phyloP scores from a whole-genome alignment of 2,113 vertebrate species.

The Nycticorax nycticorax region DNA sequence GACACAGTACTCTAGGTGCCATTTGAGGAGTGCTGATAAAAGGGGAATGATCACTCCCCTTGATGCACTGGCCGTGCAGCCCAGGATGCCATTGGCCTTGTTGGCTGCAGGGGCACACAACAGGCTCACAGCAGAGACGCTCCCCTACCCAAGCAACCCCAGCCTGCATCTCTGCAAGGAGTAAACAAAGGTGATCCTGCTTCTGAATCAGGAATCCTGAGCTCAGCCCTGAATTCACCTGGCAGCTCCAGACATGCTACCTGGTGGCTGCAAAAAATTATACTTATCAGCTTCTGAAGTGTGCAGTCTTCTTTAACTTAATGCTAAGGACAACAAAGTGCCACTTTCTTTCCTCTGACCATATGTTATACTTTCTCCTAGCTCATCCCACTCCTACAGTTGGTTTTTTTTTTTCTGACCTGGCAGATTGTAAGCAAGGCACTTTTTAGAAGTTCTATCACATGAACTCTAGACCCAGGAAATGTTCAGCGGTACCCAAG shows the following conservation, averaged over 20 bases:
- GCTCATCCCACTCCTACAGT: background rate
- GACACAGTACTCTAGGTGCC: background rate
- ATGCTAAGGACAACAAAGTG: background rate
- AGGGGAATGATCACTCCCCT: rapidly evolving
- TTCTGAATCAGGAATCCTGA: background rate
- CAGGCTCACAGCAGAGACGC: background rate
- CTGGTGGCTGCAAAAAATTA: background rate
- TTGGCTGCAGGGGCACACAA: background rate
- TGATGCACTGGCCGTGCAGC: background rate
- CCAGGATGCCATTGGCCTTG: background rate
- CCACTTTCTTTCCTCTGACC: background rate
- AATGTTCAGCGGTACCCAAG: background rate
- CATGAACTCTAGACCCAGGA: background rate
- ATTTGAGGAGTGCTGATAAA: background rate
- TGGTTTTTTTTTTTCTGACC: background rate
- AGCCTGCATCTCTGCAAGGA: background rate
- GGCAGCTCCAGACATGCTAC: background rate
- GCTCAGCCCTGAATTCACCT: background rate
- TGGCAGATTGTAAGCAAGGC: background rate
- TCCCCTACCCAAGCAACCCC: rapidly evolving
- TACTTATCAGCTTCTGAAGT: background rate
- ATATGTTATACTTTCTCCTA: background rate
- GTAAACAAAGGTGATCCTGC: background rate
- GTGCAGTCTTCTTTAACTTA: background rate
- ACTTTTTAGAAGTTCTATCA: background rate